These are phyloP conservation scores for Tachysurus fulvidraco DNA, from an alignment of 2,113 vertebrate genomes.

Conservation along the genomic window DNA sequence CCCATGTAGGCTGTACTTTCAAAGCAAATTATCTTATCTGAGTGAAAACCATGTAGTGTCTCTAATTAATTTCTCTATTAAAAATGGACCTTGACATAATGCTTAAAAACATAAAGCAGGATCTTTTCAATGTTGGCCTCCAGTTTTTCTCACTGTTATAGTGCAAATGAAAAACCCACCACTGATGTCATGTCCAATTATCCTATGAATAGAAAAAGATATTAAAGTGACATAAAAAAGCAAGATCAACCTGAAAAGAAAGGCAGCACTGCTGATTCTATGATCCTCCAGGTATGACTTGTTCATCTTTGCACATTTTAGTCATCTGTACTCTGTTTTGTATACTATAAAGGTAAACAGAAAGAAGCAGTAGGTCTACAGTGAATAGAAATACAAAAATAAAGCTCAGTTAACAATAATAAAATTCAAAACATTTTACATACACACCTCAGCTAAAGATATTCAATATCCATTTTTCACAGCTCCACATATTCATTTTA, in stretches of 20 bases:
- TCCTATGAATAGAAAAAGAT: constrained; percentile 57
- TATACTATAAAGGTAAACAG: not conserved
- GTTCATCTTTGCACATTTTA: constrained; percentile 63
- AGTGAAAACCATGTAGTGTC: constrained; percentile 43
- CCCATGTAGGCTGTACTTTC: constrained; percentile 59
- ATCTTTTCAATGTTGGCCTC: not conserved
- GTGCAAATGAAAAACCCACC: not conserved
- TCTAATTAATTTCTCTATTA: constrained; percentile 50
- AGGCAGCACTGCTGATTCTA: constrained; percentile 67
- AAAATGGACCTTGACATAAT: constrained; percentile 30
- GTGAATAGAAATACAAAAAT: not conserved
- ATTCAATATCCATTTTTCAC: not conserved
- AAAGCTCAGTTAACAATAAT: not conserved
- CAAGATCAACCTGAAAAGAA: constrained; percentile 68
- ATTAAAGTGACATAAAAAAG: constrained; percentile 73
- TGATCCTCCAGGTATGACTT: constrained; percentile 64
- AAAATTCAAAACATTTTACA: not conserved
- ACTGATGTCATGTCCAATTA: not conserved
- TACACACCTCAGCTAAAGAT: not conserved
- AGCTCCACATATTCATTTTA: not conserved
- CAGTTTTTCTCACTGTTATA: not conserved
- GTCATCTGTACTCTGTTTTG: not conserved
- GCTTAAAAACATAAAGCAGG: constrained; percentile 1
- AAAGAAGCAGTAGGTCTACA: not conserved
- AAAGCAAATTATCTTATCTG: constrained; percentile 29